A percentile compares a stretch with the other conserved stretches of the same genome.
Conservation (phyloP, 2,113 vertebrate species). For the Elephas maximus region DNA sequence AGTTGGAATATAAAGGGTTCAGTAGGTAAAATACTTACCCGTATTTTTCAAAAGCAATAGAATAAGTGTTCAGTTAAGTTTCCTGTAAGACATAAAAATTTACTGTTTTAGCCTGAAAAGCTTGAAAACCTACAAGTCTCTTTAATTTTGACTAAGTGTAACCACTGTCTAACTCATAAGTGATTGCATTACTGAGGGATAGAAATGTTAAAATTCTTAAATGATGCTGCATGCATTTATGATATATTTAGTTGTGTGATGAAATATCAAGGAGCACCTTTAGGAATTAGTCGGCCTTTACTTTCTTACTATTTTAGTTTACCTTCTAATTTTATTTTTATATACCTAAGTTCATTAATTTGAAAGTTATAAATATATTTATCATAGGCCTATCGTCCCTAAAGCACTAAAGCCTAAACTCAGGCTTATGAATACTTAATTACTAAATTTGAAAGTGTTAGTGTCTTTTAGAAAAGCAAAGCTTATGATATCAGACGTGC, state of each 20-base stretch:
- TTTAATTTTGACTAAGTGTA: constrained; percentile 34
- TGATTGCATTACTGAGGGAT: not conserved
- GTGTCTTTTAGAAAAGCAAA: constrained; percentile 85
- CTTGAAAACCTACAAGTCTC: constrained; percentile 35
- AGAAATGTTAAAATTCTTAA: constrained; percentile 46
- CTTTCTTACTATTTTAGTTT: constrained; percentile 76
- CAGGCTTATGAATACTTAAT: constrained; percentile 83
- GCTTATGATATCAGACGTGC: constrained; percentile 83
- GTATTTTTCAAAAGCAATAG: constrained; percentile 27
- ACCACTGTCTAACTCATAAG: not conserved
- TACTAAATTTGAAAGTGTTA: constrained; percentile 84
- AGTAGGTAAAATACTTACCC: constrained; percentile 16
- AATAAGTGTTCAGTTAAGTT: constrained; percentile 3
- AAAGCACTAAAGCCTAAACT: constrained; percentile 72
- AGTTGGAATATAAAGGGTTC: constrained; percentile 10
- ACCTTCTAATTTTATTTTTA: constrained; percentile 74
- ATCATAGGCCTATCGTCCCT: constrained; percentile 60
- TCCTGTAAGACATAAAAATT: constrained; percentile 4
- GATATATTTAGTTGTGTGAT: constrained; percentile 17
- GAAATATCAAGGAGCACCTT: not conserved
- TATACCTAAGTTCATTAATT: constrained; percentile 81
- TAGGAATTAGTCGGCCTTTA: constrained; percentile 1
- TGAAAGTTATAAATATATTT: constrained; percentile 84
- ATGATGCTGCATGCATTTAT: not conserved
- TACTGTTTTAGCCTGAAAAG: not conserved